Evolutionary conservation across 2,113 vertebrate species (phyloP), one percentile per base, ranked within the genome.

Genomic region (Odobenus rosmarus): DNA sequence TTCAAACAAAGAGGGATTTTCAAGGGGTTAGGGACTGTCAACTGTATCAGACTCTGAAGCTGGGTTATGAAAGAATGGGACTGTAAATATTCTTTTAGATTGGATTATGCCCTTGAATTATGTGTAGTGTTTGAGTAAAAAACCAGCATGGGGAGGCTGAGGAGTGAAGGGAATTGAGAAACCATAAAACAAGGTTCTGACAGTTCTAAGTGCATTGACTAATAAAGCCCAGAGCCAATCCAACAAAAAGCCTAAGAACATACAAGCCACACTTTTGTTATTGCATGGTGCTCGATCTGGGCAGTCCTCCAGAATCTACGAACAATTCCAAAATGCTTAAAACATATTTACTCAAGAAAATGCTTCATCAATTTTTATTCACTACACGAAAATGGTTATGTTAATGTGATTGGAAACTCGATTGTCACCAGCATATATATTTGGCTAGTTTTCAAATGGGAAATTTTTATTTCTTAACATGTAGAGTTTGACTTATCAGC

Each of bases 401-500:
- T 23, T 92, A 69, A 83, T 59, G 5, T 28, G 23, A 84, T 49
- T 85, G 10, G 7, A 88, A 88, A 93, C 76, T 23, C 76, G 15
- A 64, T 51, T 90, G 11, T 93, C 42, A 80, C 8, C 12, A 18
- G 5, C 49, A 86, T 67, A 71, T 49, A 19, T 8, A 79, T 42
- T 74, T 91, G 72, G 19, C 13, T 95, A 69, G 81, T 83, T 72
- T 96, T 91, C 51, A 14, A 81, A n/a, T 59, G 23, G 1, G 10
- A 88, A 83, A n/a, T 74, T 77, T 62, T 62, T n/a, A 39, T 88
- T 91, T 97, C 18, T 92, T 95, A 92, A 77, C 23, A 81, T 90
- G 4, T 10, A 26, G 16, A 87, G 39, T 74, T 21, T 94, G 14
- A 55, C 55, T 88, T 76, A 88, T 39, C 15, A 71, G 19, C 19